Conservation (phyloP, 2,113 vertebrate genomes). For the Eretmochelys imbricata region DNA sequence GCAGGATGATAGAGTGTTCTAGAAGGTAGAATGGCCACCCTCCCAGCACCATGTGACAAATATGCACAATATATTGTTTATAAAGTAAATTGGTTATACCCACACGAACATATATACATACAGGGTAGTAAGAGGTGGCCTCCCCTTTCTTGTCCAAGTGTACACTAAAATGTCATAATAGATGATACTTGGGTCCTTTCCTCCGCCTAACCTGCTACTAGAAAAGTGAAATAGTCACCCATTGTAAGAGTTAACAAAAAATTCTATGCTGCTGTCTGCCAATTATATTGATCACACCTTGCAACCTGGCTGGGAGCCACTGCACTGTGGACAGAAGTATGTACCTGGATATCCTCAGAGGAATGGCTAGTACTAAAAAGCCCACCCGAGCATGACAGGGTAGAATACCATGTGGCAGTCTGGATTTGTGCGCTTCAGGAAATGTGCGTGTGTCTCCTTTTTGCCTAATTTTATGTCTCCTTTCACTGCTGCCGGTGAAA, state of each 20-base stretch:
- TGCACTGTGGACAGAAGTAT: background rate
- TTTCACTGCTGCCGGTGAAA: background rate
- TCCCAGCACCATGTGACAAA: background rate
- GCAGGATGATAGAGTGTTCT: background rate
- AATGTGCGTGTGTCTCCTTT: background rate
- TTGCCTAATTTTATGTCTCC: background rate
- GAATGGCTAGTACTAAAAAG: background rate
- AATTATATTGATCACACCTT: background rate
- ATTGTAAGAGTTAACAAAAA: rapidly evolving
- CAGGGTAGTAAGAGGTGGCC: background rate
- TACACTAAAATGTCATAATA: background rate
- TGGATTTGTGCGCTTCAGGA: rapidly evolving
- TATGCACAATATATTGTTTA: background rate
- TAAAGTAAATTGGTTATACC: background rate
- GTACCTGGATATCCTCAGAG: background rate
- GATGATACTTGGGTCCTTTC: background rate
- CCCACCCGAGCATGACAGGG: background rate
- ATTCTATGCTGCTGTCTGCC: background rate
- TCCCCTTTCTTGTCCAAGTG: background rate
- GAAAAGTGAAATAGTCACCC: background rate
- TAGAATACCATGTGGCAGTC: background rate
- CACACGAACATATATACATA: rapidly evolving
- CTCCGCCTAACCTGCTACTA: background rate
- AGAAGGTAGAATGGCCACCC: background rate
- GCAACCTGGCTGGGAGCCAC: background rate